phyloP scores from a whole-genome alignment of 2,797 vertebrate genomes.

The Protosalanx chinensis region DNA sequence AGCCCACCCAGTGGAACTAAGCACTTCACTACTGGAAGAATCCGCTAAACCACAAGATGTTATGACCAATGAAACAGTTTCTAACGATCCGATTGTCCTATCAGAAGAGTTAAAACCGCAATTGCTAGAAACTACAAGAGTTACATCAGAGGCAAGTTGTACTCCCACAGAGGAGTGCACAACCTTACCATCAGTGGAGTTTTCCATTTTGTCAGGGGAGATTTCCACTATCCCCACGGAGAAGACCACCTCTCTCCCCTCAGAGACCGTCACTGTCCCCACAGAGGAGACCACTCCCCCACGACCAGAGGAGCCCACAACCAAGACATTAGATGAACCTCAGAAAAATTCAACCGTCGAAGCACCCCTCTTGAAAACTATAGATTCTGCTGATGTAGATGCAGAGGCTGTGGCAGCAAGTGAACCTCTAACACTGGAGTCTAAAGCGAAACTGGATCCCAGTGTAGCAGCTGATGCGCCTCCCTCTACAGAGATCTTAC shows the following conservation, averaged over 20 bases:
- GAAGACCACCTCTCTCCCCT: background rate
- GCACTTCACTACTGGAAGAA: background rate
- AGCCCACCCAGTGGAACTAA: no score
- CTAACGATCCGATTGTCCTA: conserved; percentile 20
- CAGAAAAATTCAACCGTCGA: conserved; percentile 26
- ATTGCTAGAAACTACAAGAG: conserved; percentile 25
- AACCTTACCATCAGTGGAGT: background rate
- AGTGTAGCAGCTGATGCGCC: conserved; percentile 20
- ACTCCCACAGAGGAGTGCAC: background rate
- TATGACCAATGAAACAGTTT: conserved; percentile 17
- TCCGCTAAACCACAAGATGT: conserved; percentile 22
- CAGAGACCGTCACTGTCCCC: background rate
- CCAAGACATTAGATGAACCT: background rate
- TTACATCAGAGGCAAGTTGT: background rate
- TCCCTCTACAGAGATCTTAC: conserved; percentile 34
- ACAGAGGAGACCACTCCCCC: background rate
- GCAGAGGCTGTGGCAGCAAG: conserved; percentile 15
- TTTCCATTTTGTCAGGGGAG: background rate
- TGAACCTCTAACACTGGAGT: conserved; percentile 19
- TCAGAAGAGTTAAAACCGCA: conserved; percentile 21
- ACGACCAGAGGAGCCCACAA: background rate
- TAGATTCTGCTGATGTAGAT: conserved; percentile 21
- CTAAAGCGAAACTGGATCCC: conserved; percentile 27
- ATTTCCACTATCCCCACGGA: background rate
- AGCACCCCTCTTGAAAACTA: conserved; percentile 2